Evolutionary conservation across 1,140 invertebrate species (phyloP), one percentile per base, ranked within the genome.

Genomic region (Bactericera cockerelli): DNA sequence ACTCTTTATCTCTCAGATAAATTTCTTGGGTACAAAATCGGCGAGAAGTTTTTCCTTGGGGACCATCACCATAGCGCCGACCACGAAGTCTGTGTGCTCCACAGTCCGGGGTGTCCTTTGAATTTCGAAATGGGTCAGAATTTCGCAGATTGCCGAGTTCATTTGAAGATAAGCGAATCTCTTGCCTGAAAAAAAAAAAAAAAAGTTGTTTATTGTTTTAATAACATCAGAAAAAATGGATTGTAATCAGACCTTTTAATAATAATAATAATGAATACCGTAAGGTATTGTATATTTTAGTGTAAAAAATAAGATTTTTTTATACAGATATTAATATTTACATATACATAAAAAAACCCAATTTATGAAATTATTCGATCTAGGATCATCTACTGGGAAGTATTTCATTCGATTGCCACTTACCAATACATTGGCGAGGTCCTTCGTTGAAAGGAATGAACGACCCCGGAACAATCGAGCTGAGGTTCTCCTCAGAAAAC

Each of bases 391-490:
- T n/a, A n/a, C n/a, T n/a, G n/a, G n/a, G n/a, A n/a, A n/a, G n/a
- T n/a, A n/a, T n/a, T n/a, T n/a, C n/a, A n/a, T n/a, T n/a, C n/a
- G n/a, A n/a, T n/a, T n/a, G n/a, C 16, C 42, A 54, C 63, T 69
- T 66, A 77, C 76, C 78, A 19, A 80, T 80, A 58, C 79, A 81
- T 63, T 77, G 74, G 62, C 79, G 66, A n/a, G 74, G 73, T 16
- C 73, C 73, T 64, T 72, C 71, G 0, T 72, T 72, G 60, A 75
- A 75, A 2, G 75, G 71, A 49, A 78, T 53, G 61, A 73, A 76
- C 3, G 69, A 63, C 19, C 71, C 74, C 0, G 68, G 65, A 4
- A 69, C 62, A 19, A 61, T 63, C 11, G 28, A 21, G 16, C 26
- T 10, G 10, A 58, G 62, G 38, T 67, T 63, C 53, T 67, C 61